Conservation (phyloP, 2,113 vertebrate species). For the Lophius piscatorius region DNA sequence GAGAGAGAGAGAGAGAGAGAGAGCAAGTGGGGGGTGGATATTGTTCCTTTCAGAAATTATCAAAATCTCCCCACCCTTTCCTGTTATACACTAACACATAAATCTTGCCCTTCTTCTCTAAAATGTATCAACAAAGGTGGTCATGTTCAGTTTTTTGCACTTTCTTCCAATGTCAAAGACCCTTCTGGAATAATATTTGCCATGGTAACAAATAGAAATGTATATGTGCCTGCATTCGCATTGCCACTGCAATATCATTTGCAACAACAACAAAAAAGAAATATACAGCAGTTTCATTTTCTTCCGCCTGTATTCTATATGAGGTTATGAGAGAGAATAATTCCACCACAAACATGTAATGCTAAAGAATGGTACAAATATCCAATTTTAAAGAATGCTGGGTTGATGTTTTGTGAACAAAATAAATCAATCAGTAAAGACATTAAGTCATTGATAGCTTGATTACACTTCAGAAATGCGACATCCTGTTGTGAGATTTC, state of each 20-base stretch:
- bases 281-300: conserved; percentile 23
- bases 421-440: neutral
- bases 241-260: conserved; percentile 40
- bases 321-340: conserved; percentile 2
- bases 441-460: neutral
- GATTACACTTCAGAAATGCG: neutral
- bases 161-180: conserved; percentile 58
- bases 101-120: conserved; percentile 35
- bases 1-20: conserved; percentile 39
- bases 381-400: neutral
- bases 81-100: conserved; percentile 59
- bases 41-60: conserved; percentile 79
- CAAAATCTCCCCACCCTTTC: conserved; percentile 68
- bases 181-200: conserved; percentile 64
- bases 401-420: neutral
- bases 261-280: conserved; percentile 3
- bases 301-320: neutral
- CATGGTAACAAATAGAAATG: conserved; percentile 76
- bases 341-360: conserved; percentile 8
- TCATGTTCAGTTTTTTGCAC: conserved; percentile 37
- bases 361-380: too few relatives aligned
- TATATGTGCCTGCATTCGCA: conserved; percentile 35
- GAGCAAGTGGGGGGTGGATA: conserved; percentile 71
- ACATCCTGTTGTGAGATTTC: neutral
- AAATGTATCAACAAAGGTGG: conserved; percentile 12